Conservation (phyloP, 2,113 vertebrate genomes). For the Callorhinus ursinus region DNA sequence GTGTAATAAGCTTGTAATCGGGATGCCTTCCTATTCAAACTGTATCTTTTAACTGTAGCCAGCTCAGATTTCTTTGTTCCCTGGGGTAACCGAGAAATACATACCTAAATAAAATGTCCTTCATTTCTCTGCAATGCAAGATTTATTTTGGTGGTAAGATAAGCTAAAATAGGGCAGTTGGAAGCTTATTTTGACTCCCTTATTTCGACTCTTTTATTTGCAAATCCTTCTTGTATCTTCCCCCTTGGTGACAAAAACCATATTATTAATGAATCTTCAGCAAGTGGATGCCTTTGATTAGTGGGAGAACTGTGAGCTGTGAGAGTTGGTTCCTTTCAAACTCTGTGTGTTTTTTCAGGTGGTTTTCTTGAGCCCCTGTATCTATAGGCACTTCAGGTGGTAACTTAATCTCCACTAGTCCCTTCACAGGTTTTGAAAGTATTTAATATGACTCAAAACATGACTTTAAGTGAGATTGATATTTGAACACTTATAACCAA, state of each 20-base stretch:
- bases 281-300: background rate
- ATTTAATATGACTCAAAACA: background rate
- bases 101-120: background rate
- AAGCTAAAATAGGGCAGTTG: background rate
- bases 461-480: background rate
- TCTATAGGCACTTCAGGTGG: background rate
- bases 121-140: background rate
- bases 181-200: conserved; percentile 1
- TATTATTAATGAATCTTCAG: background rate
- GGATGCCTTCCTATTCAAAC: background rate
- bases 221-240: background rate
- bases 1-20: background rate
- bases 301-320: background rate
- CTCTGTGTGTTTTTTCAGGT: background rate
- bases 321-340: background rate
- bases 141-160: background rate
- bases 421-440: background rate
- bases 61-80: background rate
- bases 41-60: background rate
- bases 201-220: background rate
- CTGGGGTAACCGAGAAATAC: background rate
- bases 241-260: background rate
- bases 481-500: background rate
- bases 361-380: background rate
- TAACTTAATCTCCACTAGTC: background rate